Percentiles rank a stretch among this genome's conserved stretches.
phyloP scores from a whole-genome alignment of 1,140 invertebrate genomes.

The Drosophila varians region DNA sequence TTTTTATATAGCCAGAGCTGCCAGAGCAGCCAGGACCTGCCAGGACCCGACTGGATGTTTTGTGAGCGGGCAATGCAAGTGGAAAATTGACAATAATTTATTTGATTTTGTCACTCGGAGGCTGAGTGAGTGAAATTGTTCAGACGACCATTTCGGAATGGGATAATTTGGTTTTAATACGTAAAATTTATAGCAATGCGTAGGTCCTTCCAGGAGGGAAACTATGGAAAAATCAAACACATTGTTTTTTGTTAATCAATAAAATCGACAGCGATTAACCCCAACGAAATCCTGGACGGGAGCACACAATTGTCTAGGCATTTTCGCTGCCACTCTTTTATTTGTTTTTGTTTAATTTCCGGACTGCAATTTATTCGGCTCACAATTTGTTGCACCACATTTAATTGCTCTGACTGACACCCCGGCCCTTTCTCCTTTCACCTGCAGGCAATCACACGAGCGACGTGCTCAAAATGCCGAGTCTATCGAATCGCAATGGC shows the following conservation, averaged over 20 bases:
- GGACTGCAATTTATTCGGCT: conserved; percentile 70
- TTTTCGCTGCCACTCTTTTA: conserved; percentile 26
- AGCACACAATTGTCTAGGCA: conserved; percentile 40
- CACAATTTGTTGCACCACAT: conserved; percentile 76
- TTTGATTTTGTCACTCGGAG: conserved; percentile 60
- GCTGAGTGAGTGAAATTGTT: conserved; percentile 29
- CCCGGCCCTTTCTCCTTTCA: conserved; percentile 10
- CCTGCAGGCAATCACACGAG: conserved; percentile 80
- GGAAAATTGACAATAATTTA: conserved; percentile 83
- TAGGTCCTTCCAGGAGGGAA: not conserved
- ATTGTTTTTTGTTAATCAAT: not conserved
- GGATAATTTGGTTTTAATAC: conserved; percentile 77
- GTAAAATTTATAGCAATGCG: conserved; percentile 53
- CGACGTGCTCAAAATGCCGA: conserved; percentile 83
- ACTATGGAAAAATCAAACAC: not conserved
- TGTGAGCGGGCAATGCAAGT: conserved; percentile 47
- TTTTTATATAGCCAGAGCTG: conserved; percentile 73
- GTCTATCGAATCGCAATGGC: conserved; percentile 80
- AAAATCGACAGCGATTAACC: not conserved
- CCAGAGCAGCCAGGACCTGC: too few relatives aligned
- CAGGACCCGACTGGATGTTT: too few relatives aligned
- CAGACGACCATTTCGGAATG: conserved; percentile 16
- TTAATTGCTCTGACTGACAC: conserved; percentile 71
- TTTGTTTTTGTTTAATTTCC: conserved; percentile 71
- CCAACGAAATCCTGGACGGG: conserved; percentile 18